Evolutionary conservation across 2,797 vertebrate genomes (phyloP).

Genomic region (Babyrousa celebensis): DNA sequence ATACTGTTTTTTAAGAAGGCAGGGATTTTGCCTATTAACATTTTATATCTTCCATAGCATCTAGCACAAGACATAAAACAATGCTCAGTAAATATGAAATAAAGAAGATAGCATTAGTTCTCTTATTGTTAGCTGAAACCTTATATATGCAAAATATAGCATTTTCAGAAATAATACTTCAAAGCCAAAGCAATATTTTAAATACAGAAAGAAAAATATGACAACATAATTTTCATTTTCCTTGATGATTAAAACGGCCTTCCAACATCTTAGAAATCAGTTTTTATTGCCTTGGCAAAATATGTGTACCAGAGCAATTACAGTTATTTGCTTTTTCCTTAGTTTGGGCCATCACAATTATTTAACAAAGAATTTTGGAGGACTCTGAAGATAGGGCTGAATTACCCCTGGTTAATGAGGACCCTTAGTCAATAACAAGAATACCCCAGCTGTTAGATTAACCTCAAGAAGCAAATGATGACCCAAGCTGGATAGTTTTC

Average conservation of each 20-base stretch:
- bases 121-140: constrained; percentile 31
- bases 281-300: constrained; percentile 54
- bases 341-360: constrained; percentile 9
- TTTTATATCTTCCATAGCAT: constrained; percentile 46
- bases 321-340: neutral
- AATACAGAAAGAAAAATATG: constrained; percentile 63
- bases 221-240: constrained; percentile 52
- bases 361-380: constrained; percentile 54
- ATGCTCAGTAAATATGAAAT: constrained; percentile 35
- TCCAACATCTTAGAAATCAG: constrained; percentile 31
- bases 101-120: constrained; percentile 27
- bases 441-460: constrained; percentile 27
- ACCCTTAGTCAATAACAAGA: constrained; percentile 48
- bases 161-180: constrained; percentile 67
- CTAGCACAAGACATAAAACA: neutral
- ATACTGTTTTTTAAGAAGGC: constrained; percentile 33
- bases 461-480: constrained; percentile 64
- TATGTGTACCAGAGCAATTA: neutral
- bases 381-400: neutral
- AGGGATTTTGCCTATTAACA: constrained; percentile 27
- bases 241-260: constrained; percentile 46
- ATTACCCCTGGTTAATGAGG: neutral
- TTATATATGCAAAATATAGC: neutral
- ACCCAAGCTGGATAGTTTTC: constrained; percentile 61
- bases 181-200: constrained; percentile 43